These are phyloP conservation scores for Scaptomyza montana DNA, from an alignment of 1,140 invertebrate genomes.

Conservation along the genomic window DNA sequence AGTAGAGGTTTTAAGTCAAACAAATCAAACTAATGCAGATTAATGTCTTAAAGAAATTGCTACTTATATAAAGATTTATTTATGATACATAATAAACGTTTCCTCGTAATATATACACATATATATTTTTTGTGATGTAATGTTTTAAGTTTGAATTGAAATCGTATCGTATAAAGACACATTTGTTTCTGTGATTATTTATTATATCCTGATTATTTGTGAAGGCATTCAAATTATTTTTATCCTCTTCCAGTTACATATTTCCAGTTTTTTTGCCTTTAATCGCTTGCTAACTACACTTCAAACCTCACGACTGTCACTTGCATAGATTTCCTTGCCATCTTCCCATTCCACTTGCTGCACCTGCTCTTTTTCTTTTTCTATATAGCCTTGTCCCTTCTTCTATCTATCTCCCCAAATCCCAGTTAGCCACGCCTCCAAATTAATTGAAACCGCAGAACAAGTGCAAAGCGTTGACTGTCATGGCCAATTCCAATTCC, in stretches of 20 bases:
- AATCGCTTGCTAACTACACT: neutral
- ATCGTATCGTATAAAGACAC: no score
- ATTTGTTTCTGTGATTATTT: no score
- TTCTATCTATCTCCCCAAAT: constrained; percentile 6
- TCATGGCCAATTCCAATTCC: constrained; percentile 53
- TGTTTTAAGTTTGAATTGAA: no score
- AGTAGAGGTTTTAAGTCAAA: no score
- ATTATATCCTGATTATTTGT: no score
- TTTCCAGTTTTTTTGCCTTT: neutral
- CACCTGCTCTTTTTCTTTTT: constrained; percentile 33
- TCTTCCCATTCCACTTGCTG: neutral
- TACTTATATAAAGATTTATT: no score
- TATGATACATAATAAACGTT: no score
- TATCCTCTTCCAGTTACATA: neutral
- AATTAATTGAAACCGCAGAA: constrained; percentile 78
- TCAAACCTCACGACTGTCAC: constrained; percentile 9
- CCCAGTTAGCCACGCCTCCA: constrained; percentile 51
- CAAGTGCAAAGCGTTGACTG: constrained; percentile 64
- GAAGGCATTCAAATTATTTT: no score
- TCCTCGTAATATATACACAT: no score
- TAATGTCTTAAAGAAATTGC: no score
- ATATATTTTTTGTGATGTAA: no score
- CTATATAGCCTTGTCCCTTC: neutral
- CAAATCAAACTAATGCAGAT: no score
- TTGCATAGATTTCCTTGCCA: neutral